Evolutionary conservation across 2,888 invertebrate genomes (phyloP), one percentile per base, ranked within the genome.

Genomic region (Lepidochitona cinerea): DNA sequence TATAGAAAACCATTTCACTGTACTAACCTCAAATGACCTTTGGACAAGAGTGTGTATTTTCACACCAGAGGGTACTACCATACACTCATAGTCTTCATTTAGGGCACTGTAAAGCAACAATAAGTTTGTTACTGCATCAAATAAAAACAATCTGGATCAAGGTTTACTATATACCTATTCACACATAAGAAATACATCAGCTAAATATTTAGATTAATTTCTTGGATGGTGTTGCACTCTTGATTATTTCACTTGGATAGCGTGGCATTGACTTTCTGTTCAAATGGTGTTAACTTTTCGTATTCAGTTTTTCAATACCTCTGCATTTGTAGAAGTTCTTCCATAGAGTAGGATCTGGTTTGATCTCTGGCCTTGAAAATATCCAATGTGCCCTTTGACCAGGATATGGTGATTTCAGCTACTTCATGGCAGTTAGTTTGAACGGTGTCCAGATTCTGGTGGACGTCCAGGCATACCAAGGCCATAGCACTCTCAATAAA

Each of bases 401-500:
- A 90, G 72, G 86, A 85, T 67, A 85, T 83, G 5, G 89, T 88
- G 70, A 88, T 86, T 67, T 87, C 84, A 1, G 84, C 84, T 49
- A 90, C 87, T 75, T 88, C 85, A 32, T 85, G 83, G 73, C 87
- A 88, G 81, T 90, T 89, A 18, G 86, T 87, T 79, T 90, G 90
- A 9, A 90, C 88, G 36, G 87, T 79, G 75, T 89, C 89, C 36
- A 90, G 83, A 68, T 87, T 89, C 70, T 85, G 85, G 74, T 88
- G 87, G 5, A 90, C 85, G 73, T 90, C 90, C 32, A 86, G 70
- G 76, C 89, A 89, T 12, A 90, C 89, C 5, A 90, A 82, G 0
- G 89, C 84, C 79, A 87, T 87, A 36, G 89, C 89, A 54, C 84
- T 84, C 79, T 90, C 90, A 33, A 90, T 89, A 76, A 89, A 90